Evolutionary conservation across 2,888 invertebrate species (phyloP), one percentile per base, ranked within the genome.

Genomic region (Phorcus lineatus): DNA sequence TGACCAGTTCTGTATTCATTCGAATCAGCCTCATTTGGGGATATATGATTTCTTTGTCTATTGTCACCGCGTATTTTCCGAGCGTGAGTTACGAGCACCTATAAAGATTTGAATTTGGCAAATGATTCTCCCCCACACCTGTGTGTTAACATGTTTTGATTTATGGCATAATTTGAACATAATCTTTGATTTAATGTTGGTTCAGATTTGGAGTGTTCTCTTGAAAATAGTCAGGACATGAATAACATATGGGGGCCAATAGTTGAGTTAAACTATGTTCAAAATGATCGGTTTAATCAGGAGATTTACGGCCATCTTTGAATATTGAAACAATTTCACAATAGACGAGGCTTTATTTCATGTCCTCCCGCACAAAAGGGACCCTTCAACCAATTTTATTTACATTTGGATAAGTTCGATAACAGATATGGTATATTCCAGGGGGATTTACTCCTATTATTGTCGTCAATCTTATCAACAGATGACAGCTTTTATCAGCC

Each of bases 121-220:
- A 47, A 6, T 47, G 47, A 47, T 47, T 47, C 47, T 13, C 13
- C 13, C 4, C 31, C 70, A 70, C 70, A 70, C 70, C 70, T 70
- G 36, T 70, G 40, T 40, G 28, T 36, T 16, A 36, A 16, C 19
- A 16, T 36, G n/a, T 62, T 28, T 70, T 70, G 70, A 70, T 70
- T 70, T 70, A 70, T 70, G 70, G 70, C 36, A 70, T 70, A 70
- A 70, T 70, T 70, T 70, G 11, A 70, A 70, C 70, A 70, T 70
- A 40, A 70, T 70, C 31, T 70, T 36, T 70, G 40, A 70, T 70
- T 70, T 70, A 70, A 70, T 70, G 70, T 70, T 70, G 19, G 31
- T 40, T 70, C 36, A 11, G 36, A 70, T 70, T 36, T 36, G 70
- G 13, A 40, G 70, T 70, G n/a, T 70, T 70, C 70, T 7, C 19